A percentile compares a stretch with the other conserved stretches of the same genome.
Conservation (phyloP, 2,797 vertebrate genomes). For the Kryptolebias ocellatus region DNA sequence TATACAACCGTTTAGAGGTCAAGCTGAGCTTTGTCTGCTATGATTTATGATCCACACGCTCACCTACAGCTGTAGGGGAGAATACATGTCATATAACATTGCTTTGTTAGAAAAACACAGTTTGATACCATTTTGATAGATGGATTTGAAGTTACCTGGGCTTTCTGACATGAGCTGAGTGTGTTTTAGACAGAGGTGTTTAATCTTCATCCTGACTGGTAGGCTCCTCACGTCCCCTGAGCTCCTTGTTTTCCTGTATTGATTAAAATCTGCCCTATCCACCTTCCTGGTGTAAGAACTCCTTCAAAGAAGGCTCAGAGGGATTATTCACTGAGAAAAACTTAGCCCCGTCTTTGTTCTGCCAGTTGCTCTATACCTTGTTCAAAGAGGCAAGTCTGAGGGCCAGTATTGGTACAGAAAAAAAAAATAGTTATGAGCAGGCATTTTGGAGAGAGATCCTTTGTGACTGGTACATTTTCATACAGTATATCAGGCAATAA, state of each 20-base stretch:
- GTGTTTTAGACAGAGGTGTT: slow-evolving; percentile 83
- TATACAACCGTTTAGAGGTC: slow-evolving; percentile 96
- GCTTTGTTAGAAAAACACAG: slow-evolving; percentile 85
- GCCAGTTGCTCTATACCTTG: slow-evolving; percentile 65
- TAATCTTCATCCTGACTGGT: slow-evolving; percentile 85
- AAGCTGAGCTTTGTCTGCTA: slow-evolving; percentile 93
- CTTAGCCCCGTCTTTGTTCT: slow-evolving; percentile 75
- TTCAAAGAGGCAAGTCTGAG: slow-evolving; percentile 60
- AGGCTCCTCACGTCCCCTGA: slow-evolving; percentile 81
- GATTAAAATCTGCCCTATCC: slow-evolving; percentile 84
- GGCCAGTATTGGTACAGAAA: slow-evolving; percentile 42
- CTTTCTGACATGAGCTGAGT: slow-evolving; percentile 81
- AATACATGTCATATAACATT: slow-evolving; percentile 84
- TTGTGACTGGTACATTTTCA: slow-evolving; percentile 16
- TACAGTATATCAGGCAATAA: slow-evolving; percentile 36
- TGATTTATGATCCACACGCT: slow-evolving; percentile 94
- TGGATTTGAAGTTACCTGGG: slow-evolving; percentile 82
- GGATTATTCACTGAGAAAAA: slow-evolving; percentile 81
- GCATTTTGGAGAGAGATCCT: slow-evolving; percentile 28
- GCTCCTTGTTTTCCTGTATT: slow-evolving; percentile 85
- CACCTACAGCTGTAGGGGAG: slow-evolving; percentile 89
- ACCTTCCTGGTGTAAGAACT: slow-evolving; percentile 81
- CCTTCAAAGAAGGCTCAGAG: slow-evolving; percentile 80
- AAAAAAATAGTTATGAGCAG: slow-evolving; percentile 38
- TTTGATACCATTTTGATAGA: slow-evolving; percentile 86